Conservation (phyloP, 1,140 invertebrate species). For the Latrodectus geometricus region DNA sequence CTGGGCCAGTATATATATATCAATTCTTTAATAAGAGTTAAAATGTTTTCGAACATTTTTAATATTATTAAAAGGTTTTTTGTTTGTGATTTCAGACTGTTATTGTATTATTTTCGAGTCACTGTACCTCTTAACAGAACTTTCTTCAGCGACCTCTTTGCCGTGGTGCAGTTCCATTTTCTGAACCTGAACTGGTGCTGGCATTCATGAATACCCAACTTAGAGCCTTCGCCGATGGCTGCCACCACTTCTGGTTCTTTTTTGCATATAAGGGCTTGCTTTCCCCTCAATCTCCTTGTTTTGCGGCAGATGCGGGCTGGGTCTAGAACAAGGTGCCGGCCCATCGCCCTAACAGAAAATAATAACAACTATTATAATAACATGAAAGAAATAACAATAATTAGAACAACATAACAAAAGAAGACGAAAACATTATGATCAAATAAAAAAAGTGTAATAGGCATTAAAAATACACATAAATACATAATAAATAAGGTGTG, state of each 20-base stretch:
- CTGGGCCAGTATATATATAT: too few relatives aligned
- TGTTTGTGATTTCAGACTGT: not conserved
- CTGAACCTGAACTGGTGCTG: slow-evolving; percentile 88
- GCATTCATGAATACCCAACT: slow-evolving; percentile 78
- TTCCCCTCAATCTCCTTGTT: slow-evolving; percentile 77
- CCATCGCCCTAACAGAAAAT: slow-evolving; percentile 66
- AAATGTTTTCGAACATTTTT: too few relatives aligned
- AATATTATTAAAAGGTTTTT: not conserved
- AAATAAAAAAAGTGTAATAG: not conserved
- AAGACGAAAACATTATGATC: not conserved
- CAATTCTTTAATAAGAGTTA: too few relatives aligned
- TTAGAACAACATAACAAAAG: not conserved
- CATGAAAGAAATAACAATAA: not conserved
- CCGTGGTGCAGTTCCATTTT: slow-evolving; percentile 83
- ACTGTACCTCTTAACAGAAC: slow-evolving; percentile 75
- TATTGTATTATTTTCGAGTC: slow-evolving; percentile 13
- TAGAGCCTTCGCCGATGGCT: slow-evolving; percentile 68
- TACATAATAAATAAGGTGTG: too few relatives aligned
- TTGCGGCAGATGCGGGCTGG: slow-evolving; percentile 87
- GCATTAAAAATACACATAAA: not conserved
- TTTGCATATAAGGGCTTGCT: slow-evolving; percentile 73
- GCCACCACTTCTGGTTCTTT: slow-evolving; percentile 68
- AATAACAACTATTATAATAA: not conserved
- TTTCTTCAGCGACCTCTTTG: slow-evolving; percentile 77
- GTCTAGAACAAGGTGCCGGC: slow-evolving; percentile 87